Percentiles rank a stretch among this genome's conserved stretches.
These are phyloP conservation scores for Petaurus breviceps DNA, from an alignment of 2,113 vertebrate genomes.

Conservation along the genomic window DNA sequence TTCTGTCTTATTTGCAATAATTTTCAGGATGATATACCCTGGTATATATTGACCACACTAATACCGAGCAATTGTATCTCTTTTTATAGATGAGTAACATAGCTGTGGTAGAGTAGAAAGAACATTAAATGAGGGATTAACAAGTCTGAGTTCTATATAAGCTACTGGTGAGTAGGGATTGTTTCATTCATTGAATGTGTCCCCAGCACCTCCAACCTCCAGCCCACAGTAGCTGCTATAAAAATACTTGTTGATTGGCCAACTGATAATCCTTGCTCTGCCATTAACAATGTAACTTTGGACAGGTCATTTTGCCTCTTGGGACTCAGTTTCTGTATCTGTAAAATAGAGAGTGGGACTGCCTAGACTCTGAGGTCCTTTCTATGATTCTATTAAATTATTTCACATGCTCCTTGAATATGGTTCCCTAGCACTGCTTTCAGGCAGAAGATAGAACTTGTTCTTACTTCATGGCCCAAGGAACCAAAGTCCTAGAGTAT, in stretches of 20 bases:
- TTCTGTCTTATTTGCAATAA: not conserved
- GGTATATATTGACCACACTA: not conserved
- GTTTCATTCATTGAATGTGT: not conserved
- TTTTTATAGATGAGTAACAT: not conserved
- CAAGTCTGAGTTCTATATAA: not conserved
- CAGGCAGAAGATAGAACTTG: not conserved
- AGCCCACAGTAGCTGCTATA: not conserved
- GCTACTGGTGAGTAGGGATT: not conserved
- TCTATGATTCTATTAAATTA: not conserved
- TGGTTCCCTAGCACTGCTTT: not conserved
- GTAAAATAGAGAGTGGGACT: not conserved
- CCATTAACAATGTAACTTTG: not conserved
- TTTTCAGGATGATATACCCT: not conserved
- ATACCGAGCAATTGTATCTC: not conserved
- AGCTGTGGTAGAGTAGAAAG: not conserved
- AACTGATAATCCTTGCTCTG: not conserved
- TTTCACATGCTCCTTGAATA: not conserved
- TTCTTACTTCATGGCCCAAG: not conserved
- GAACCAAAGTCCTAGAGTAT: not conserved
- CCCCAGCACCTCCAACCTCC: not conserved
- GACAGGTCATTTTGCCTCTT: not conserved
- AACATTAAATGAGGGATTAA: not conserved
- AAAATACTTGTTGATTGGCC: not conserved
- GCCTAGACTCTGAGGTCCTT: not conserved
- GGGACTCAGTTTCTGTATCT: not conserved